A percentile compares a stretch with the other conserved stretches of the same genome.
These are phyloP conservation scores for Yasuhikotakia modesta DNA, from an alignment of 2,797 vertebrate genomes.

Conservation along the genomic window DNA sequence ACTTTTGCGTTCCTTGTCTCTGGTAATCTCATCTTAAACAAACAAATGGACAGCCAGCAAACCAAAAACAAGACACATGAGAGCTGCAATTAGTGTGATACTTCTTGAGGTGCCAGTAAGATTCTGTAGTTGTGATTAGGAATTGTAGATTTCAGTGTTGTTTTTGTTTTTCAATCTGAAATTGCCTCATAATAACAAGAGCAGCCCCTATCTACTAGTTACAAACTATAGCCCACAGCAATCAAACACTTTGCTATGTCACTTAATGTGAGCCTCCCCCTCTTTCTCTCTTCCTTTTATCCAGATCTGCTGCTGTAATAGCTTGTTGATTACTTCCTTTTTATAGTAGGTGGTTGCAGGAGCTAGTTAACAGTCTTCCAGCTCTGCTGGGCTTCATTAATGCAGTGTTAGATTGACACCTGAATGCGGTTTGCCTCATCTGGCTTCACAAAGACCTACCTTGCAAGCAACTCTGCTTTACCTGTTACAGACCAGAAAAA, in stretches of 20 bases:
- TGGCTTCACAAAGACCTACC: background rate
- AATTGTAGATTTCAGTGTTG: background rate
- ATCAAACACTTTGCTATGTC: slow-evolving; percentile 6
- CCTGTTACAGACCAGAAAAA: background rate
- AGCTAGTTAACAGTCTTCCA: slow-evolving; percentile 3
- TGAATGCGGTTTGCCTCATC: background rate
- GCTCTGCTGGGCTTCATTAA: slow-evolving; percentile 18
- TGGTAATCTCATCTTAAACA: no score
- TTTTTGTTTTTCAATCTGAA: background rate
- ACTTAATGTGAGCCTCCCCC: background rate
- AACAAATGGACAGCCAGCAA: background rate
- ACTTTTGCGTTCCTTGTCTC: background rate
- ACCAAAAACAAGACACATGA: background rate
- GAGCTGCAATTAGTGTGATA: background rate
- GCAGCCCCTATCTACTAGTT: background rate
- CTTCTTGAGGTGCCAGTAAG: background rate
- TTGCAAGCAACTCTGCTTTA: background rate
- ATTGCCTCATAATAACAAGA: background rate
- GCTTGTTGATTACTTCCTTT: slow-evolving; percentile 30
- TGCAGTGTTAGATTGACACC: slow-evolving; percentile 9
- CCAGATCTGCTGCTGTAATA: slow-evolving; percentile 4
- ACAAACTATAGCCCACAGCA: slow-evolving; percentile 1
- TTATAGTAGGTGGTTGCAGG: background rate
- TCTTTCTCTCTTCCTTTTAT: background rate
- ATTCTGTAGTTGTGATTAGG: background rate